Base-by-base conservation (phyloP, 2,113 vertebrate genomes). In the Erpornis zantholeuca region DNA sequence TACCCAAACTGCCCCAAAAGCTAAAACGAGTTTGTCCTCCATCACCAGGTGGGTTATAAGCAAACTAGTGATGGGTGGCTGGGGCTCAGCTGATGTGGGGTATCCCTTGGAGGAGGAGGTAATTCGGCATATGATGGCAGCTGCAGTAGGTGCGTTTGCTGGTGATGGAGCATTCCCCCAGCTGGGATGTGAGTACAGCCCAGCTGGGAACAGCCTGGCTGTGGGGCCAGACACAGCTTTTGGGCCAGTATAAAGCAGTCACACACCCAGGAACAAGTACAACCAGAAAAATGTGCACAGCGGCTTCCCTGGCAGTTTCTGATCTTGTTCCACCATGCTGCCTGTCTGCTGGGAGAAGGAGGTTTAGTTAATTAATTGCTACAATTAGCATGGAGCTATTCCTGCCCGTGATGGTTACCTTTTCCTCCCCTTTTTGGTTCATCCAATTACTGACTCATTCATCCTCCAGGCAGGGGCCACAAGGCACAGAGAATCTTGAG, bases 321-420 rank as follows among this genome's bases (percentile, higher is more conserved):
- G 79, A 80, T 94, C 90, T 88, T 2, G 13, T 90, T 93, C 59
- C 4, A 0, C 87, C 17, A 57, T 0, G 0, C 70, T 93, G 88
- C 52, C 44, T 56, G 63, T 78, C 91, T 92, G 80, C 80, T 79
- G 49, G 77, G 72, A 96, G 54, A 72, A 36, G 54, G 56, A 81
- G 22, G 12, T 81, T 94, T 88, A 64, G 69, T 86, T 96, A 93
- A 94, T 91, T 92, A 96, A 95, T 94, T 94, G 68, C 80, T 95
- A 70, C 86, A 95, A 94, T 94, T 94, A 94, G 33, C 86, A 78
- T 54, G 35, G 68, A 90, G 77, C 64, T 94, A 66, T 84, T 92
- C 27, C 56, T 95, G 83, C 52, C 53, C 27, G 10, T 11, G 82
- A 83, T 23, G 52, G 69, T 56, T 91, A 94, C 49, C 44, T 86